Percentiles rank a stretch among this genome's conserved stretches.
Conservation (phyloP, 2,888 invertebrate species). For the Pseudococcus longispinus region DNA sequence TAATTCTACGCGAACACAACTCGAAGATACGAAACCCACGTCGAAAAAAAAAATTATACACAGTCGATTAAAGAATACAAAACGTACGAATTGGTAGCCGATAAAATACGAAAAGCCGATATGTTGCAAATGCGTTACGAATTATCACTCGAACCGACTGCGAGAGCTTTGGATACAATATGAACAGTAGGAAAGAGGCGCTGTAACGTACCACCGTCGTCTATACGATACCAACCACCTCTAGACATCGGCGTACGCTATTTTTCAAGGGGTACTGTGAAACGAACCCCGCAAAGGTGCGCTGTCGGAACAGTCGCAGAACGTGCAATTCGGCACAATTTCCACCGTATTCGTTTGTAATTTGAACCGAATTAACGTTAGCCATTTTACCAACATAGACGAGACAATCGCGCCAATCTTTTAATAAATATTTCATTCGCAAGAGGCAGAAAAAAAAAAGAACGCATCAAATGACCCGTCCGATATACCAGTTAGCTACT, state of each 20-base stretch:
- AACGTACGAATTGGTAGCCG: too few species aligned
- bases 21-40: not conserved
- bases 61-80: not conserved
- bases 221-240: slow-evolving; percentile 28
- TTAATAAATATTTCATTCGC: slow-evolving; percentile 26
- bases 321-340: slow-evolving; percentile 42
- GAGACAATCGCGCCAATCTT: slow-evolving; percentile 31
- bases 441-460: not conserved
- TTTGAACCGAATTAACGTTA: slow-evolving; percentile 41
- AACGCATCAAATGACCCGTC: not conserved
- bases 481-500: not conserved
- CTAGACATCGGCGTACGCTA: slow-evolving; percentile 24
- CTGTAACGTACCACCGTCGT: not conserved
- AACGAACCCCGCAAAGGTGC: slow-evolving; percentile 32
- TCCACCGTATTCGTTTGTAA: slow-evolving; percentile 35
- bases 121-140: not conserved
- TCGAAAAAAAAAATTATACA: not conserved
- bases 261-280: slow-evolving; percentile 17
- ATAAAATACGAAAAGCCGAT: not conserved
- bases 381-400: not conserved
- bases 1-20: not conserved
- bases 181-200: not conserved
- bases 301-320: slow-evolving; percentile 36
- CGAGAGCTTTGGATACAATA: slow-evolving; percentile 21
- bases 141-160: slow-evolving; percentile 14